phyloP scores from a whole-genome alignment of 2,113 vertebrate genomes.

The Pionites leucogaster region DNA sequence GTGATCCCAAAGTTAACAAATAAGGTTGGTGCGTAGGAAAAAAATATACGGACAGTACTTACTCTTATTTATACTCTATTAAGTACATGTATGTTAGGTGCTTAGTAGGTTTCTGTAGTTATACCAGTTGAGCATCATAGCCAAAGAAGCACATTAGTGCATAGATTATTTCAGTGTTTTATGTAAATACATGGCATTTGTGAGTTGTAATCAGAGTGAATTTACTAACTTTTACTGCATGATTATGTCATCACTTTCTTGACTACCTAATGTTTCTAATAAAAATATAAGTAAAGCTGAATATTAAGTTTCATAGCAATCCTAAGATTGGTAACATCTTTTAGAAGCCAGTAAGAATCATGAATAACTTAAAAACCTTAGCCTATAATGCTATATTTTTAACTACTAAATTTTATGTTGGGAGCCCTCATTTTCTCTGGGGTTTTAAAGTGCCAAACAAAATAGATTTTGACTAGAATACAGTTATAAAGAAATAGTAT shows the following conservation, averaged over 20 bases:
- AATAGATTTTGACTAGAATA: background rate
- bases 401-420: background rate
- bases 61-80: background rate
- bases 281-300: background rate
- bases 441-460: background rate
- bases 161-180: background rate
- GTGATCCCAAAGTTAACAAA: background rate
- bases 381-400: background rate
- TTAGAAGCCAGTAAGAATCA: background rate
- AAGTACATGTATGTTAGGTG: background rate
- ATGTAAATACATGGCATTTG: background rate
- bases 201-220: background rate
- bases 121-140: background rate
- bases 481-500: background rate
- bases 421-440: background rate
- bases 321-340: background rate
- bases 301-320: background rate
- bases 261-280: background rate
- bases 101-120: background rate
- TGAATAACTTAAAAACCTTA: background rate
- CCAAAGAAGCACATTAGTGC: background rate
- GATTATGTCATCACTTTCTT: background rate
- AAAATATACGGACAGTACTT: rapidly evolving
- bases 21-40: background rate
- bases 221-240: background rate